phyloP scores from a whole-genome alignment of 1,140 invertebrate species.

The Drosophila lini region DNA sequence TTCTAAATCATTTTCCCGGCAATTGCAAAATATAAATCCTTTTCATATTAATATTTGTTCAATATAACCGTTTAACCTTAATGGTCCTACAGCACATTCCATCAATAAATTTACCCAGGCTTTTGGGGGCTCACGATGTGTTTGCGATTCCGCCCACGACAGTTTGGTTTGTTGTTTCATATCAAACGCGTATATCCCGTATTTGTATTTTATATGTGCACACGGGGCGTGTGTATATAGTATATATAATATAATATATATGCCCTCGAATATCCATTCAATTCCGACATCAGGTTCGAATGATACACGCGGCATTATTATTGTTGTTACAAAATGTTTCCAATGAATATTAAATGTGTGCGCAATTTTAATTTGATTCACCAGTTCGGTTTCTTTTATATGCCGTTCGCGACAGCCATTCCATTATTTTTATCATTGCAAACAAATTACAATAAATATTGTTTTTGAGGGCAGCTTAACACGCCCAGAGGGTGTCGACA shows the following conservation, averaged over 20 bases:
- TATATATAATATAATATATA: neutral
- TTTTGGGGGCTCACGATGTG: slow-evolving; percentile 28
- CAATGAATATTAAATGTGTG: slow-evolving; percentile 78
- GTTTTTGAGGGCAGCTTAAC: slow-evolving; percentile 39
- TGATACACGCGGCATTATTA: slow-evolving; percentile 58
- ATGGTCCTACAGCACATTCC: slow-evolving; percentile 13
- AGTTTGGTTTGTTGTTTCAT: slow-evolving; percentile 46
- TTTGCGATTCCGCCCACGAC: slow-evolving; percentile 43
- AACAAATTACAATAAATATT: slow-evolving; percentile 74
- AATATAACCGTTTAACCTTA: slow-evolving; percentile 33
- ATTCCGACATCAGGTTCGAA: slow-evolving; percentile 22
- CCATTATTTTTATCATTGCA: slow-evolving; percentile 55
- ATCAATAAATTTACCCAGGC: slow-evolving; percentile 30
- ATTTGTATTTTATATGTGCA: slow-evolving; percentile 38
- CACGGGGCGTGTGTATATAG: neutral
- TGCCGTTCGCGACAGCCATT: slow-evolving; percentile 21
- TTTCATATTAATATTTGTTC: slow-evolving; percentile 38
- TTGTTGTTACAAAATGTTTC: slow-evolving; percentile 72
- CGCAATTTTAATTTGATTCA: slow-evolving; percentile 61
- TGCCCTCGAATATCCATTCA: slow-evolving; percentile 33
- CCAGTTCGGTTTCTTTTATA: slow-evolving; percentile 24
- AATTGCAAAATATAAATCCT: slow-evolving; percentile 17
- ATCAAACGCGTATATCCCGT: slow-evolving; percentile 34
- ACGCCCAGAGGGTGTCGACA: slow-evolving; percentile 10
- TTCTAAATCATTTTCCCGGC: slow-evolving; percentile 4